phyloP scores from a whole-genome alignment of 1,140 invertebrate species.

The Eumeta japonica region DNA sequence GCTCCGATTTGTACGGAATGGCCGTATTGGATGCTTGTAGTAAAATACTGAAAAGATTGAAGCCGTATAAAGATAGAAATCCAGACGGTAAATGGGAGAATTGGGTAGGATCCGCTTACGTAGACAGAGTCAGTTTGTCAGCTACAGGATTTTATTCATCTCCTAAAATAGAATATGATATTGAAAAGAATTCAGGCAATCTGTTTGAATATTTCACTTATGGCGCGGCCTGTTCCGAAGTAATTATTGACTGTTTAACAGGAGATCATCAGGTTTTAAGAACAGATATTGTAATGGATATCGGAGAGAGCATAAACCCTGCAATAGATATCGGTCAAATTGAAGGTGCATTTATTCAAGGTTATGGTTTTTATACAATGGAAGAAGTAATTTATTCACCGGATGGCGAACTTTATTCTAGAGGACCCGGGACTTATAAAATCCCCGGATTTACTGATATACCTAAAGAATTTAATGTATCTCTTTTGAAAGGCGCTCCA shows the following conservation, averaged over 20 bases:
- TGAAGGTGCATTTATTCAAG: slow-evolving; percentile 70
- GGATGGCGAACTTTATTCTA: slow-evolving; percentile 58
- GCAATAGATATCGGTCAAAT: slow-evolving; percentile 73
- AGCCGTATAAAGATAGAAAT: slow-evolving; percentile 55
- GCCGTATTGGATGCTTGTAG: slow-evolving; percentile 66
- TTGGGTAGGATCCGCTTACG: slow-evolving; percentile 63
- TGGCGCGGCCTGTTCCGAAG: slow-evolving; percentile 59
- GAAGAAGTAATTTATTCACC: slow-evolving; percentile 64
- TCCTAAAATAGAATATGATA: slow-evolving; percentile 55
- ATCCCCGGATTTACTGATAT: slow-evolving; percentile 61
- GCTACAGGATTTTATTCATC: slow-evolving; percentile 62
- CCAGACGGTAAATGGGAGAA: slow-evolving; percentile 64
- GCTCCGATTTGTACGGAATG: slow-evolving; percentile 70
- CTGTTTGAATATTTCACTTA: slow-evolving; percentile 59
- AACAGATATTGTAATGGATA: slow-evolving; percentile 72
- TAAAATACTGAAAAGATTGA: slow-evolving; percentile 56
- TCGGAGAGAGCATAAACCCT: slow-evolving; percentile 68
- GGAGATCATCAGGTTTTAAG: slow-evolving; percentile 63
- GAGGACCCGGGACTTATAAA: slow-evolving; percentile 68
- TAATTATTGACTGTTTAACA: slow-evolving; percentile 61
- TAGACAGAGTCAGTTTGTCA: slow-evolving; percentile 60
- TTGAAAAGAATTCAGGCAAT: slow-evolving; percentile 40
- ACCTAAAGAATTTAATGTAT: slow-evolving; percentile 65
- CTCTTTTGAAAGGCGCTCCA: slow-evolving; percentile 61
- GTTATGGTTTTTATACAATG: slow-evolving; percentile 65